Percentiles rank a stretch among this genome's conserved stretches.
These are phyloP conservation scores for Verasper variegatus DNA, from an alignment of 2,113 vertebrate species.

Conservation along the genomic window DNA sequence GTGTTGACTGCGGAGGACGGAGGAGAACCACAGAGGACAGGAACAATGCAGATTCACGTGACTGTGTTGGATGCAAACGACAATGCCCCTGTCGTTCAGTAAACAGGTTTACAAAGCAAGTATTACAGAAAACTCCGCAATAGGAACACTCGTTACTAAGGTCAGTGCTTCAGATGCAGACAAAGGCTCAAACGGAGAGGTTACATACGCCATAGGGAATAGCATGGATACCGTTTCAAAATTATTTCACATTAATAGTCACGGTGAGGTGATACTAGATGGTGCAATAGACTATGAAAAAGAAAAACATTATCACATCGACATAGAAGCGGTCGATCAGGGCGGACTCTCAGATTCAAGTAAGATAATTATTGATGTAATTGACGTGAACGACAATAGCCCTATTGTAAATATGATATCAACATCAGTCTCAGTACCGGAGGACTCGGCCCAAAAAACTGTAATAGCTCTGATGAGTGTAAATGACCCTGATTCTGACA, in stretches of 20 bases:
- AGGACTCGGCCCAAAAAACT: slow-evolving; percentile 44
- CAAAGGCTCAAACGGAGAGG: slow-evolving; percentile 20
- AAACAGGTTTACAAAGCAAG: slow-evolving; percentile 52
- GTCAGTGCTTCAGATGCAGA: slow-evolving; percentile 66
- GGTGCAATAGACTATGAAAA: slow-evolving; percentile 75
- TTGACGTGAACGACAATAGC: slow-evolving; percentile 60
- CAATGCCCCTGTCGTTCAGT: slow-evolving; percentile 78
- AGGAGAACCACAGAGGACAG: slow-evolving; percentile 68
- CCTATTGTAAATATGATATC: slow-evolving; percentile 62
- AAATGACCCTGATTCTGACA: slow-evolving; percentile 44
- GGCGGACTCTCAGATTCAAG: slow-evolving; percentile 74
- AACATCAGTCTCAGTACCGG: slow-evolving; percentile 26
- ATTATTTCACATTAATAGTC: slow-evolving; percentile 61
- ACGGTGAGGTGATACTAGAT: slow-evolving; percentile 63
- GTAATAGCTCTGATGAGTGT: slow-evolving; percentile 56
- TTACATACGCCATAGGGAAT: neutral
- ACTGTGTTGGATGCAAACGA: slow-evolving; percentile 86
- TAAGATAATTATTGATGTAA: slow-evolving; percentile 59
- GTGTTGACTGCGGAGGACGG: slow-evolving; percentile 73
- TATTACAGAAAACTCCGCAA: slow-evolving; percentile 49
- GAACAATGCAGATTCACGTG: slow-evolving; percentile 69
- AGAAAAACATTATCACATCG: slow-evolving; percentile 61
- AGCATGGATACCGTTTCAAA: neutral
- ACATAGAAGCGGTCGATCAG: slow-evolving; percentile 73
- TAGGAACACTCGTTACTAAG: slow-evolving; percentile 57